phyloP scores from a whole-genome alignment of 2,113 vertebrate genomes.

The Odontophorus gujanensis region DNA sequence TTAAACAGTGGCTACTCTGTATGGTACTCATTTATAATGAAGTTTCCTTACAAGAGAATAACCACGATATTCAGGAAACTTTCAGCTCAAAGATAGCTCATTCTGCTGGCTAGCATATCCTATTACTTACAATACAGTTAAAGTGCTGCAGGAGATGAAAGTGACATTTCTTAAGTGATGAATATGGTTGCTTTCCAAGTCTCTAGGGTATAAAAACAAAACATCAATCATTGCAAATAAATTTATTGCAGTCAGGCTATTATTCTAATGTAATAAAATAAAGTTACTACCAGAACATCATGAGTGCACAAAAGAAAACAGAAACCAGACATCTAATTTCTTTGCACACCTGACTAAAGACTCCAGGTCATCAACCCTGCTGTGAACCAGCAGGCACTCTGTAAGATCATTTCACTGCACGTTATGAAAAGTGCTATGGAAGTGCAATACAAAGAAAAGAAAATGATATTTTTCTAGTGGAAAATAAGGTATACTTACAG shows the following conservation, averaged over 20 bases:
- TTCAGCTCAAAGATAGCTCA: background rate
- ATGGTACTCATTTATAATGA: background rate
- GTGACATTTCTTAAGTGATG: constrained; percentile 88
- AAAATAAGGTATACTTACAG: constrained; percentile 83
- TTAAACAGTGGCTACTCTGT: background rate
- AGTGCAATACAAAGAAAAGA: background rate
- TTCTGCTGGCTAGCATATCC: background rate
- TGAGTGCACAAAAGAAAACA: background rate
- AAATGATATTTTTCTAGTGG: background rate
- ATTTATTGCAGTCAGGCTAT: background rate
- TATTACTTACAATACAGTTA: constrained; percentile 94
- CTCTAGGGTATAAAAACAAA: constrained; percentile 79
- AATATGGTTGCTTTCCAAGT: constrained; percentile 93
- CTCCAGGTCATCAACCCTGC: background rate
- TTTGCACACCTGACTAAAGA: background rate
- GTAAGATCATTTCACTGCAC: background rate
- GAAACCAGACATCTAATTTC: background rate
- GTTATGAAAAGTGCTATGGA: fast-evolving
- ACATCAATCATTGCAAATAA: constrained; percentile 30
- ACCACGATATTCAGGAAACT: background rate
- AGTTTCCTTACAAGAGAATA: background rate
- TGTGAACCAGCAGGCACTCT: background rate
- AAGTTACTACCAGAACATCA: background rate
- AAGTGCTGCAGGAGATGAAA: constrained; percentile 87
- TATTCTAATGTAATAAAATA: constrained; percentile 2